Conservation (phyloP, 2,888 invertebrate species). For the Drosophila kambysellisi region DNA sequence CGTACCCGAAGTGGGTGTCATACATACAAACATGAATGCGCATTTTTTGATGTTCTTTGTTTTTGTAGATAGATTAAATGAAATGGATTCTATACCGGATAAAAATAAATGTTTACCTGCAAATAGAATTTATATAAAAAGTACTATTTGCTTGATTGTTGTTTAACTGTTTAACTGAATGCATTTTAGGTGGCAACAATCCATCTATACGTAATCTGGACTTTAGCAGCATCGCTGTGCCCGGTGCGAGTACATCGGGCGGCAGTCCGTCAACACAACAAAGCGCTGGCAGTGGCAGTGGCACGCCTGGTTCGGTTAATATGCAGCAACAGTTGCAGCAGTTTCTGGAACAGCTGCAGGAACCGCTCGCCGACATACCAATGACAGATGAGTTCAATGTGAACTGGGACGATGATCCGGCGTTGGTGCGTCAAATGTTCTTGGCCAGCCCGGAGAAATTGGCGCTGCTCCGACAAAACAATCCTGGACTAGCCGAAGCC, state of each 20-base stretch:
- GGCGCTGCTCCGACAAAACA: constrained; percentile 95
- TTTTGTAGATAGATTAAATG: background rate
- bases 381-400: constrained; percentile 84
- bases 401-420: constrained; percentile 92
- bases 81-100: background rate
- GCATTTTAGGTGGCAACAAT: constrained; percentile 31
- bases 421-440: constrained; percentile 93
- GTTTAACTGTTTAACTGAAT: background rate
- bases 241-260: constrained; percentile 83
- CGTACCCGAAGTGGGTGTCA: constrained; percentile 12
- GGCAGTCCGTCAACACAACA: constrained; percentile 47
- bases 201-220: constrained; percentile 87
- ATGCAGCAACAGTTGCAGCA: constrained; percentile 43
- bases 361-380: constrained; percentile 57
- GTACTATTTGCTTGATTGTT: background rate
- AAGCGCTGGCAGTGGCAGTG: constrained; percentile 34
- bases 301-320: constrained; percentile 6
- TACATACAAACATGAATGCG: background rate
- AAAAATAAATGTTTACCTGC: background rate
- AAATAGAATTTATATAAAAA: background rate
- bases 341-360: constrained; percentile 31
- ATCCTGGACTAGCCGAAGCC: constrained; percentile 96
- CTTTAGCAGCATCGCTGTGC: constrained; percentile 94
- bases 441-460: constrained; percentile 95
- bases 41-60: background rate